Conservation (phyloP, 1,140 invertebrate species). For the Teleopsis dalmanni region DNA sequence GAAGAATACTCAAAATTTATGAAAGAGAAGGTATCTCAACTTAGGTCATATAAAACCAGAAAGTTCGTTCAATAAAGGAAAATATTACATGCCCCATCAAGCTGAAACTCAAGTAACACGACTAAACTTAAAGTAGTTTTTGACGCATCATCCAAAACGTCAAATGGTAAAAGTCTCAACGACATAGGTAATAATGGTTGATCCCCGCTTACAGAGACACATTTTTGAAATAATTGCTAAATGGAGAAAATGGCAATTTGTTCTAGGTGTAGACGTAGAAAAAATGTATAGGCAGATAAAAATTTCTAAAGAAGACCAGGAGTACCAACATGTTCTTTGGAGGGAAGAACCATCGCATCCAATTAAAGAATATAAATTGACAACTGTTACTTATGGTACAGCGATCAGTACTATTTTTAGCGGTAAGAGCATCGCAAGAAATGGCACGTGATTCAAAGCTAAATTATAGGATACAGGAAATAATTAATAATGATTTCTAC, state of each 20-base stretch:
- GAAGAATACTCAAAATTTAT: too few relatives aligned
- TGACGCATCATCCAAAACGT: too few relatives aligned
- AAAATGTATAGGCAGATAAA: constrained; percentile 35
- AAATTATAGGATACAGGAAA: constrained; percentile 19
- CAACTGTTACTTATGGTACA: constrained; percentile 37
- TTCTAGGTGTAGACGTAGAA: constrained; percentile 24
- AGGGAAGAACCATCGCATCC: constrained; percentile 18
- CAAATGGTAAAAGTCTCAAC: too few relatives aligned
- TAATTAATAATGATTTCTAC: constrained; percentile 35
- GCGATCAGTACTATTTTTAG: constrained; percentile 23
- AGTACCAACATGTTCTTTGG: constrained; percentile 43
- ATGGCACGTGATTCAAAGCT: constrained; percentile 28
- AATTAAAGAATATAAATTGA: constrained; percentile 24
- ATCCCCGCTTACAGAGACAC: constrained; percentile 35
- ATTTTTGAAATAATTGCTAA: constrained; percentile 34
- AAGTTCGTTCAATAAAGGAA: too few relatives aligned
- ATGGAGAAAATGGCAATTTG: constrained; percentile 27
- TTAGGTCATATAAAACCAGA: too few relatives aligned
- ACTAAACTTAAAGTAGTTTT: too few relatives aligned
- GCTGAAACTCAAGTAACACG: too few relatives aligned
- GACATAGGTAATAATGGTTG: too few relatives aligned
- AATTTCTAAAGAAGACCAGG: constrained; percentile 15
- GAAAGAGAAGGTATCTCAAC: too few relatives aligned
- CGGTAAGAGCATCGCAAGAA: constrained; percentile 23
- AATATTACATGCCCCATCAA: too few relatives aligned